Conservation (phyloP, 1,140 invertebrate species). For the Panagrolaimus sp. region DNA sequence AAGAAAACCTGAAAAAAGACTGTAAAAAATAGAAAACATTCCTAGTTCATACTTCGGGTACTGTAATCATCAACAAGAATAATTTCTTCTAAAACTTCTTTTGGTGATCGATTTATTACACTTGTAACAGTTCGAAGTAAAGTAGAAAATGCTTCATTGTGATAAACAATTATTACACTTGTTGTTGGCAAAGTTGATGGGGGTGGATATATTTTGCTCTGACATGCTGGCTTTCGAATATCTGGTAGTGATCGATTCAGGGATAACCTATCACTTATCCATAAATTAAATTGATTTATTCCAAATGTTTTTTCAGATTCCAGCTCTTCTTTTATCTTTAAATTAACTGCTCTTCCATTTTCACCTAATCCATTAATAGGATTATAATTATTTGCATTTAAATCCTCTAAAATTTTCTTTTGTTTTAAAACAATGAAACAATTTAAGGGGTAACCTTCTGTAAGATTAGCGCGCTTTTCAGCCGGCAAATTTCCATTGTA, state of each 20-base stretch:
- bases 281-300: slow-evolving; percentile 81
- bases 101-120: slow-evolving; percentile 76
- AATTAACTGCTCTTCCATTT: slow-evolving; percentile 41
- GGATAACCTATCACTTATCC: slow-evolving; percentile 94
- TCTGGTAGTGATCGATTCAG: slow-evolving; percentile 89
- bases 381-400: slow-evolving; percentile 56
- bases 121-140: slow-evolving; percentile 78
- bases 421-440: background rate
- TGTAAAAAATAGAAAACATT: background rate
- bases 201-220: slow-evolving; percentile 45
- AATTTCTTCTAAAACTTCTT: slow-evolving; percentile 73
- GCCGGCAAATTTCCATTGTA: slow-evolving; percentile 58
- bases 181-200: slow-evolving; percentile 66
- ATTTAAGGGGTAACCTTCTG: slow-evolving; percentile 26
- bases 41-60: slow-evolving; percentile 69
- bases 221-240: slow-evolving; percentile 67
- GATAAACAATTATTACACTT: slow-evolving; percentile 80
- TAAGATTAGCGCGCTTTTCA: slow-evolving; percentile 48
- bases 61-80: slow-evolving; percentile 81
- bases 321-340: slow-evolving; percentile 46
- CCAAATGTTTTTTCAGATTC: slow-evolving; percentile 53
- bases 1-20: slow-evolving; percentile 66
- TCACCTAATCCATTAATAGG: slow-evolving; percentile 46
- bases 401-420: slow-evolving; percentile 44
- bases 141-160: slow-evolving; percentile 88